These are phyloP conservation scores for Orbicella faveolata DNA, from an alignment of 64 coral and sea anemone species.

Conservation along the genomic window DNA sequence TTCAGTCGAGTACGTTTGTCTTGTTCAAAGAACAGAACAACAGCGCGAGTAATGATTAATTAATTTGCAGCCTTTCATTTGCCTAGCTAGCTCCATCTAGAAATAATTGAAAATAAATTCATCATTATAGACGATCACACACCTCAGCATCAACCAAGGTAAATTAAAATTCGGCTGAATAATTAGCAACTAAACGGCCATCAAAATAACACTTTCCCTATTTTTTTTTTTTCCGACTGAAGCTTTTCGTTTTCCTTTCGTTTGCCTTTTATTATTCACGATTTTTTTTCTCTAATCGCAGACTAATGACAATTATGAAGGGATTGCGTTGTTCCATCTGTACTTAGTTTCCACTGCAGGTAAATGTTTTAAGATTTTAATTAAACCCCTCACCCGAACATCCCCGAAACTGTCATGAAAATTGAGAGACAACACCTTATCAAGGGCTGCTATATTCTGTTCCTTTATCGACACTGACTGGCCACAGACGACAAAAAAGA, in stretches of 20 bases:
- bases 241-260: neutral
- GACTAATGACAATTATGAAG: neutral
- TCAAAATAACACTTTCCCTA: neutral
- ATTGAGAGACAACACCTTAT: neutral
- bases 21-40: constrained; percentile 32
- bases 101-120: constrained; percentile 25
- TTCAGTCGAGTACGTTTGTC: constrained; percentile 44
- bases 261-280: neutral
- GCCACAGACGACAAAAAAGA: neutral
- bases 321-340: neutral
- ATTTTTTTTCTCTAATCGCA: neutral
- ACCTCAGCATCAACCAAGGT: neutral
- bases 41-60: constrained; percentile 43
- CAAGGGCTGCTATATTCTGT: neutral
- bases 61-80: constrained; percentile 41
- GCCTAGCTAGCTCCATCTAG: neutral
- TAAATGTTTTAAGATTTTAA: neutral
- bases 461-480: neutral
- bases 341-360: neutral
- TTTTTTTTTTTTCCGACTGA: neutral
- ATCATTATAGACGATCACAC: neutral
- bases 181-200: neutral
- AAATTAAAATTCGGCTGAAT: neutral
- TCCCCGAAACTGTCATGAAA: constrained; percentile 11
- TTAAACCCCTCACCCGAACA: neutral